These are phyloP conservation scores for Microchirus variegatus DNA, from an alignment of 2,797 vertebrate genomes.

Conservation along the genomic window DNA sequence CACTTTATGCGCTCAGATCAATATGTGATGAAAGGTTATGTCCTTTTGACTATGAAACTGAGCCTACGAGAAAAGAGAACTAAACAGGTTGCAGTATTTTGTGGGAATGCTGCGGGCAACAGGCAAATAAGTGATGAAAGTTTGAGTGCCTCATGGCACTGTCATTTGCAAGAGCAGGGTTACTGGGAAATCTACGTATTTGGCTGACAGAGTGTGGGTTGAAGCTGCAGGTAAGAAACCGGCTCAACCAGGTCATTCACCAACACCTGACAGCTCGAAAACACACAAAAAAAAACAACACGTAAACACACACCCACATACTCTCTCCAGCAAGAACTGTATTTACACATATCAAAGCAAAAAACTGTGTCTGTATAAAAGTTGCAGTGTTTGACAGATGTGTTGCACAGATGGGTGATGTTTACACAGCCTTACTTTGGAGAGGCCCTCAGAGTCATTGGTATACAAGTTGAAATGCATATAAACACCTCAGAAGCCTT, in stretches of 20 bases:
- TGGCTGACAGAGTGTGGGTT: constrained; percentile 32
- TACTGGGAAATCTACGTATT: constrained; percentile 42
- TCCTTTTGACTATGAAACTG: constrained; percentile 2
- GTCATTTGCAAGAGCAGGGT: constrained; percentile 20
- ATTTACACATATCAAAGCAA: constrained; percentile 10
- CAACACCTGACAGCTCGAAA: constrained; percentile 12
- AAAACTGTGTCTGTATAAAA: constrained; percentile 16
- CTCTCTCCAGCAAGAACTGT: constrained; percentile 4
- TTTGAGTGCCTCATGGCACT: constrained; percentile 15
- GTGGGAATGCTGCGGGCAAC: constrained; percentile 18
- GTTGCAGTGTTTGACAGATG: constrained; percentile 1
- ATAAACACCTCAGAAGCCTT: constrained; percentile 26
- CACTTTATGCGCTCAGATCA: not conserved
- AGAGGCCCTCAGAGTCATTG: constrained; percentile 19
- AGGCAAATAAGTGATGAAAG: constrained; percentile 22
- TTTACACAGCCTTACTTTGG: constrained; percentile 15
- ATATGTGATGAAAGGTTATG: not conserved
- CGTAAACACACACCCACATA: not conserved
- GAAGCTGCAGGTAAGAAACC: constrained; percentile 56
- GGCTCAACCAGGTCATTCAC: constrained; percentile 63
- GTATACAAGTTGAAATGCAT: not conserved
- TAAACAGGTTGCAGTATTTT: constrained; percentile 2
- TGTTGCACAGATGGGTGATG: not conserved
- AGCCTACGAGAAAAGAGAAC: not conserved
- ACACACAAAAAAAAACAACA: constrained; percentile 3